phyloP scores from a whole-genome alignment of 2,113 vertebrate genomes.

The Sturnus vulgaris region DNA sequence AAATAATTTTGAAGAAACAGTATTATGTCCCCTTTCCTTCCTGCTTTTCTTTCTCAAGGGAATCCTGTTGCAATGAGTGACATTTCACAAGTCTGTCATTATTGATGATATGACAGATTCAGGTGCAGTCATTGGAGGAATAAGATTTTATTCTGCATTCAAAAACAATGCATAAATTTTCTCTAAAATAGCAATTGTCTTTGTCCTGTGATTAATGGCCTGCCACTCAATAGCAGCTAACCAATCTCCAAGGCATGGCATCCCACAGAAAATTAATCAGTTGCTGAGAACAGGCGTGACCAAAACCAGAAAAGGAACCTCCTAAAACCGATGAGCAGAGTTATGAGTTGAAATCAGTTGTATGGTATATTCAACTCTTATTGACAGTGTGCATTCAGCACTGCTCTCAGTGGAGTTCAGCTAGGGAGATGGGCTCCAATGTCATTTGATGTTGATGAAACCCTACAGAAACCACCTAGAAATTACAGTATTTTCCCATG shows the following conservation, averaged over 20 bases:
- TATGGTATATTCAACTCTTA: background rate
- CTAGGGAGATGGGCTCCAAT: background rate
- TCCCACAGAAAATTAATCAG: background rate
- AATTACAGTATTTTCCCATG: background rate
- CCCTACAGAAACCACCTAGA: background rate
- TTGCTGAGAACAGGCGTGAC: background rate
- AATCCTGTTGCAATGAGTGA: background rate
- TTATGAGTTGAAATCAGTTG: background rate
- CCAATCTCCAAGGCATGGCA: background rate
- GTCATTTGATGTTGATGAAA: background rate
- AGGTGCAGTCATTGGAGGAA: background rate
- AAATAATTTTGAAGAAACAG: background rate
- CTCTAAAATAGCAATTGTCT: background rate
- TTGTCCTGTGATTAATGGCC: conserved; percentile 47
- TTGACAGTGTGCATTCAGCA: background rate
- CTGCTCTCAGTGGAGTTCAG: background rate
- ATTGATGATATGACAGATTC: background rate
- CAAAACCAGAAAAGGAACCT: background rate
- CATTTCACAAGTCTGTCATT: background rate
- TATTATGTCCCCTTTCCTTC: background rate
- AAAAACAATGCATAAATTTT: background rate
- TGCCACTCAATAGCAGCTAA: conserved; percentile 17
- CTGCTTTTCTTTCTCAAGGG: background rate
- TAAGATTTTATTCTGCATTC: background rate
- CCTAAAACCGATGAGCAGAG: background rate